Conservation (phyloP, 2,113 vertebrate genomes). For the Carassius gibelio region DNA sequence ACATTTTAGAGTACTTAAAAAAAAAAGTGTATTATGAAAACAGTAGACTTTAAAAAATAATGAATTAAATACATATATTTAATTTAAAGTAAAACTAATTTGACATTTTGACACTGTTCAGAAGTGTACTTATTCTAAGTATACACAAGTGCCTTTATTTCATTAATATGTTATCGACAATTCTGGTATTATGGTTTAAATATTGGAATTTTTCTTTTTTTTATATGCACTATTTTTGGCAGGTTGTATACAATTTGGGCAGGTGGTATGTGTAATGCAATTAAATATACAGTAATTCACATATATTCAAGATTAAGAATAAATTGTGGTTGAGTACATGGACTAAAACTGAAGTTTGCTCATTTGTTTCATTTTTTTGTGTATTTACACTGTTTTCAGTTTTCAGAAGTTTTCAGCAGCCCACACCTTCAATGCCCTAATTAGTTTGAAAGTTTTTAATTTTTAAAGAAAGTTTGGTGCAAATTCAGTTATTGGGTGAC, state of each 20-base stretch:
- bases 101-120: too few relatives aligned
- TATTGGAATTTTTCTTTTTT: neutral
- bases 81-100: too few relatives aligned
- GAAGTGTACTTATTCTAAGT: too few relatives aligned
- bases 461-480: neutral
- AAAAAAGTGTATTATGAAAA: too few relatives aligned
- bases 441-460: neutral
- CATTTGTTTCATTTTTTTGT: neutral
- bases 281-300: neutral
- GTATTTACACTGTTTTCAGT: neutral
- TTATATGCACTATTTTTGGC: neutral
- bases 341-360: neutral
- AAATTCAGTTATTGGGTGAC: neutral
- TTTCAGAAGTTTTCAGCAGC: neutral
- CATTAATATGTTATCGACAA: neutral
- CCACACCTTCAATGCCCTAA: neutral
- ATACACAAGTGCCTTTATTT: too few relatives aligned
- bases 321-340: neutral
- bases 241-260: neutral
- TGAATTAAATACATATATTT: neutral
- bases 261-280: neutral
- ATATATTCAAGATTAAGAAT: neutral
- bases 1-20: neutral
- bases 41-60: neutral
- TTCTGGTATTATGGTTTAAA: neutral